Base-by-base conservation (phyloP, 92 coral and sea anemone species). In the Epizoanthus illoricatus region DNA sequence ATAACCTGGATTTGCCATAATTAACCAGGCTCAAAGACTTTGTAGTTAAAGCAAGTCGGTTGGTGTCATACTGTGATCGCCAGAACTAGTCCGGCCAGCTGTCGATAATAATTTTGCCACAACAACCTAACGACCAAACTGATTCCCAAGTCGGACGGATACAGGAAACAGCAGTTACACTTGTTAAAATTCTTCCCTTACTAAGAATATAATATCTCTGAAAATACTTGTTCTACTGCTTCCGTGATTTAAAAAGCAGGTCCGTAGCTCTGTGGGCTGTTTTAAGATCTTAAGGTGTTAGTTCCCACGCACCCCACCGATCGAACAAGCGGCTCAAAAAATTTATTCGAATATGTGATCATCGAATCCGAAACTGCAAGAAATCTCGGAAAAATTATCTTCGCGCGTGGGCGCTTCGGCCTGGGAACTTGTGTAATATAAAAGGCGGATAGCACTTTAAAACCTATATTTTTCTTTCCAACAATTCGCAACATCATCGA, bases 111-210 rank as follows among this genome's bases (percentile, higher is more conserved):
- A 52, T 52, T 52, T 52, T 66, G 47, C 59, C 4, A 18, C 36
- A 43, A 24, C 58, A 12, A 61, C 82, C 28, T 78, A 70, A 45
- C 71, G 82, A 78, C 71, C 81, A 60, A 75, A 60, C 4, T 41
- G 67, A 63, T 78, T 78, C 82, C 43, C 19, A 78, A 62, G 56
- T 19, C 59, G 82, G 82, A 78, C 82, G 28, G 59, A 76, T 19
- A 42, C 6, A 19, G 18, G 47, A 12, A 61, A 20, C 52, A 62
- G 42, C 42, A n/a, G 20, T 42, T 62, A 16, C 7, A 60, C 19
- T 63, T 78, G 43, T 20, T 5, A 56, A 18, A 47, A 19, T 40
- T 18, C 18, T 64, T n/a, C 10, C 65, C 71, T 59, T 40, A 41
- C 60, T 45, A 52, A 43, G 4, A 19, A 68, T 1, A 68, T 68